Evolutionary conservation across 2,113 vertebrate species (phyloP), one percentile per base, ranked within the genome.

Genomic region (Ginglymostoma cirratum): DNA sequence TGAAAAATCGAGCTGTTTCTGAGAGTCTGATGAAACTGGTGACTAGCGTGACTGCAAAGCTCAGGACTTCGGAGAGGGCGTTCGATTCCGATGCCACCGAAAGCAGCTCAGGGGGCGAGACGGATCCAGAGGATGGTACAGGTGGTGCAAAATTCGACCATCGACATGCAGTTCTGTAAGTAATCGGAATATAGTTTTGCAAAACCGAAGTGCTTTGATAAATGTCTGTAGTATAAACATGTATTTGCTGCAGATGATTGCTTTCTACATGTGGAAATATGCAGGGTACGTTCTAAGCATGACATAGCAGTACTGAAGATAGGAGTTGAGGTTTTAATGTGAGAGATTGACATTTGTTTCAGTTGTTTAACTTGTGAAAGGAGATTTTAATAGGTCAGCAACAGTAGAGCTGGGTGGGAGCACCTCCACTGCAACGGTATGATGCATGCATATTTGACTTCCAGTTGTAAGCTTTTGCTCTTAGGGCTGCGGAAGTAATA

Each of bases 31-130:
- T 96, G 66, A 96, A 97, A 21, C 48, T 97, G 95, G 96, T 96
- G 23, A 76, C 96, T 95, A 96, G 96, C 96, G 97, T 97, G 96
- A 95, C 96, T 96, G 97, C 97, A 93, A 96, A 96, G 34, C 97
- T 97, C 86, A 96, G 96, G 38, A 96, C 97, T 45, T 96, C 96
- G 38, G 97, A 97, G 96, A 96, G 96, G 66, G 96, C 96, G n/a
- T 96, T 97, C 70, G 97, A 98, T 96, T 98, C 97, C 0, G 97
- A 98, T 95, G 97, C 97, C 55, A 97, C 97, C 0, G 97, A 97
- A 94, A 97, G 97, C 96, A 97, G 97, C 96, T 96, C 96, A 0
- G 96, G 97, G 15, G 97, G 97, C 7, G 96, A 96, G 52, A 97
- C 96, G 7, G 97, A 97, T 24, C 96, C 85, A 45, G 97, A 96